These are phyloP conservation scores for Sander lucioperca DNA, from an alignment of 2,113 vertebrate genomes.

Conservation along the genomic window DNA sequence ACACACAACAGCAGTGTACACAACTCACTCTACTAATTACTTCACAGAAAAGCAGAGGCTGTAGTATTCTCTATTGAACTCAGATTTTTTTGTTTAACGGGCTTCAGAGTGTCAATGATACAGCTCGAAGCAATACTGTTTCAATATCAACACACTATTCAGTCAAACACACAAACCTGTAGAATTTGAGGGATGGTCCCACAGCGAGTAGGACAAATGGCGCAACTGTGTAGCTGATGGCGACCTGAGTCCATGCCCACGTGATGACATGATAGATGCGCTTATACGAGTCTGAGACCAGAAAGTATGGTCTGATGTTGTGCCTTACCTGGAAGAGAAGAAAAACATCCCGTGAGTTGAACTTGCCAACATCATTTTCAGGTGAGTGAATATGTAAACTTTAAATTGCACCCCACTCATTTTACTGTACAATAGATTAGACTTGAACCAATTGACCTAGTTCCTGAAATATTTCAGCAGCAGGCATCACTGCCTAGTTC, in stretches of 20 bases:
- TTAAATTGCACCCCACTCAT: background rate
- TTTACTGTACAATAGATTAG: background rate
- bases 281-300: slow-evolving; percentile 86
- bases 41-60: background rate
- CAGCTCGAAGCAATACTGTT: background rate
- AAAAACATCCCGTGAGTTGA: background rate
- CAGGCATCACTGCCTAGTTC: slow-evolving; percentile 1
- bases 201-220: slow-evolving; percentile 95
- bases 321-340: slow-evolving; percentile 88
- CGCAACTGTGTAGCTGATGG: slow-evolving; percentile 96
- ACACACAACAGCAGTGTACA: background rate
- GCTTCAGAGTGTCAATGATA: background rate
- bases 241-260: slow-evolving; percentile 92
- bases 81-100: background rate
- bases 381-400: background rate
- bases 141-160: background rate
- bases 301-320: slow-evolving; percentile 92
- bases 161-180: slow-evolving; percentile 85
- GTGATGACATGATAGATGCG: slow-evolving; percentile 92
- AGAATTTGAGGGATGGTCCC: slow-evolving; percentile 92
- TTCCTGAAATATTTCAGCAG: slow-evolving; percentile 20
- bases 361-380: background rate
- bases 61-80: background rate
- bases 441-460: slow-evolving; percentile 25
- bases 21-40: background rate